Percentiles rank a stretch among this genome's conserved stretches.
phyloP scores from a whole-genome alignment of 92 coral and sea anemone species.

The Porites divaricata region DNA sequence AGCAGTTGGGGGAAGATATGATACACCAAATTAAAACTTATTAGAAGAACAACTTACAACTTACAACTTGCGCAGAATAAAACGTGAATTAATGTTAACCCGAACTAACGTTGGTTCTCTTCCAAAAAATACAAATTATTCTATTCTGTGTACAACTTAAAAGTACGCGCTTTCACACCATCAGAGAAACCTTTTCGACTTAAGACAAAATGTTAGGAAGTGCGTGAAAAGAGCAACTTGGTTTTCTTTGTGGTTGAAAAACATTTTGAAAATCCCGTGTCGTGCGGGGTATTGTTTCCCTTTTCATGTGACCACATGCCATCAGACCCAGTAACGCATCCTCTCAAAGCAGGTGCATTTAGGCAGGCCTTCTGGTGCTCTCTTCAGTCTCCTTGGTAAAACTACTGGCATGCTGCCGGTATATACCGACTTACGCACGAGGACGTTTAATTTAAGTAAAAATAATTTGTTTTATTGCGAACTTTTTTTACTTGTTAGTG shows the following conservation, averaged over 20 bases:
- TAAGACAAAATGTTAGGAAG: not conserved
- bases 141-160: too few relatives aligned
- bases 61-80: too few relatives aligned
- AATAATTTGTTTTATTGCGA: too few relatives aligned
- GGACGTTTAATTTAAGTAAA: conserved; percentile 3
- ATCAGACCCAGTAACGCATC: conserved; percentile 37
- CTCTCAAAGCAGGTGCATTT: conserved; percentile 17
- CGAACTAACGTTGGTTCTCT: too few relatives aligned
- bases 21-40: too few relatives aligned
- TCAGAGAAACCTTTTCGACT: not conserved
- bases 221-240: not conserved
- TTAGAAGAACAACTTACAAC: too few relatives aligned
- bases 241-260: not conserved
- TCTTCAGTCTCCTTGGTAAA: conserved; percentile 2
- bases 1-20: too few relatives aligned
- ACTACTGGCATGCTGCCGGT: conserved; percentile 25
- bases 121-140: too few relatives aligned
- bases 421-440: conserved; percentile 8
- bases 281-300: not conserved
- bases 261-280: not conserved
- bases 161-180: not conserved
- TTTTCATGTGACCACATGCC: conserved; percentile 17
- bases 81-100: too few relatives aligned
- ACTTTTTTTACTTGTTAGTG: too few relatives aligned
- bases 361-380: conserved; percentile 18